Evolutionary conservation across 1,140 invertebrate species (phyloP).

Genomic region (Hylyphantes graminicola): DNA sequence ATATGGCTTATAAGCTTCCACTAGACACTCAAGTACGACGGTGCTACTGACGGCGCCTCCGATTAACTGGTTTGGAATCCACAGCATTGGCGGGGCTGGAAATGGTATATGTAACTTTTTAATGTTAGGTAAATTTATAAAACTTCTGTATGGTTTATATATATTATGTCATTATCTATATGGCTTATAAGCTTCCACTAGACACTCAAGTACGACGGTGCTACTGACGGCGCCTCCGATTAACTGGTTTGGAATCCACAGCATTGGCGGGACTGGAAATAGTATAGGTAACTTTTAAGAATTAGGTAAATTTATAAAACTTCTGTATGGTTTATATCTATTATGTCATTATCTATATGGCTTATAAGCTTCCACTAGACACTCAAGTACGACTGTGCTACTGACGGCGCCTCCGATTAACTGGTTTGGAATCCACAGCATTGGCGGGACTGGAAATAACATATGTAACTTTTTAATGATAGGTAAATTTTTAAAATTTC

Average conservation of each 20-base stretch:
- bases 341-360: no score
- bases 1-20: no score
- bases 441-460: constrained; percentile 87
- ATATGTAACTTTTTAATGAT: no score
- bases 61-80: constrained; percentile 90
- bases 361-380: constrained; percentile 89
- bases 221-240: constrained; percentile 83
- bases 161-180: no score
- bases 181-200: constrained; percentile 89
- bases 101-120: not conserved
- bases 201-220: constrained; percentile 86
- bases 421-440: constrained; percentile 90
- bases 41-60: constrained; percentile 82
- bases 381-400: constrained; percentile 85
- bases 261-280: constrained; percentile 87
- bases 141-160: not conserved
- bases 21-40: constrained; percentile 87
- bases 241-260: constrained; percentile 90
- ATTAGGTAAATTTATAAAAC: no score
- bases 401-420: constrained; percentile 83
- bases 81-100: constrained; percentile 88
- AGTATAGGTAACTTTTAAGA: no score
- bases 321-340: no score
- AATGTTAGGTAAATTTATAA: not conserved
- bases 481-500: no score